Base-by-base conservation (phyloP, 1,140 invertebrate species). In the Papilio xuthus region DNA sequence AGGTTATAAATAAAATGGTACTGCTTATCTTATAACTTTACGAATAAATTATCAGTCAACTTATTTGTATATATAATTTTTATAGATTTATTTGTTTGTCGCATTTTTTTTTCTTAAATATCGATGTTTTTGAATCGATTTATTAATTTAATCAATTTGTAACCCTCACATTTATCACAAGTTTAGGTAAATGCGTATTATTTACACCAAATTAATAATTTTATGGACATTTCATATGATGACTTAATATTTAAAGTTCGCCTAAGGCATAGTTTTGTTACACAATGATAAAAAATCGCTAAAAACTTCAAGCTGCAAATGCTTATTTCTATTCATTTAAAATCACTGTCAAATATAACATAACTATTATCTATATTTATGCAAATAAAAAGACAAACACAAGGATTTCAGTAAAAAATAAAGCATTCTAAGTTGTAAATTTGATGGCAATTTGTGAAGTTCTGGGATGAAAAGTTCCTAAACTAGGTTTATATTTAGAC, bases 1-100 rank as follows among this genome's bases (percentile, higher is more conserved):
- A 83, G 82, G 82, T 77, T 85, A 83, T 85, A 85, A 85, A 83
- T 83, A 56, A 83, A 80, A 78, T 77, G 76, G 81, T 81, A 83
- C 79, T 79, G 79, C 80, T 80, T 81, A 77, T 75, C 15, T 69
- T 82, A 80, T 77, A 23, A 3, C 70, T 82, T 78, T 78, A 42
- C 44, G 32, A 80, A 80, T 79, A 79, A 81, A 76, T 78, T 78
- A 72, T 81, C 80, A 78, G 81, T 85, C 82, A 73, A 63, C 41
- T 23, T 78, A 83, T 70, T 84, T 83, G 82, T 85, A 84, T 85
- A 83, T 83, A 82, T 81, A 13, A 67, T 72, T 60, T 72, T 80
- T 82, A 70, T 81, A 79, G 42, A 70, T 71, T 77, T 81, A 79
- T 73, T 73, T 78, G 69, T 70, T 78, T 77, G 76, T 69, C 67